A percentile compares a stretch with the other conserved stretches of the same genome.
These are phyloP conservation scores for Ageneiosus marmoratus DNA, from an alignment of 2,113 vertebrate genomes.

Conservation along the genomic window DNA sequence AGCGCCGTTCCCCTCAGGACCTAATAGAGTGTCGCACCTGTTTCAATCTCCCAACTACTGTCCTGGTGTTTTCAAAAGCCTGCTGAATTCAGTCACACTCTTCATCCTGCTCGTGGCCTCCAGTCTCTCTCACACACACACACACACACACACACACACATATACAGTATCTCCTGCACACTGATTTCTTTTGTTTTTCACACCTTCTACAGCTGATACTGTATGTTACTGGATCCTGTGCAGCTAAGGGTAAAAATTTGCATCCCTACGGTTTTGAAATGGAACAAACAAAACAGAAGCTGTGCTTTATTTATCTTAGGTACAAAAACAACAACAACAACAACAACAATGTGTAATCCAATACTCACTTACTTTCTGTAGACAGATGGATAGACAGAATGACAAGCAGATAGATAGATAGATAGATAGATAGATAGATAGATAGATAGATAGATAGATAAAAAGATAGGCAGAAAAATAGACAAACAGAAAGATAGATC, in stretches of 20 bases:
- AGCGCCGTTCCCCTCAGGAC: slow-evolving; percentile 67
- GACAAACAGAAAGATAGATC: too few relatives aligned
- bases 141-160: slow-evolving; percentile 23
- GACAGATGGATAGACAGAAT: too few relatives aligned
- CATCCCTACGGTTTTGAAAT: not conserved
- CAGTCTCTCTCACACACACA: slow-evolving; percentile 37
- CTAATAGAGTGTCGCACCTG: slow-evolving; percentile 71
- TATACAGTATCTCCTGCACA: not conserved
- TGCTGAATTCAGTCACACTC: slow-evolving; percentile 67
- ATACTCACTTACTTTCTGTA: too few relatives aligned
- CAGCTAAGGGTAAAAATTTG: too few relatives aligned
- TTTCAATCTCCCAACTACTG: slow-evolving; percentile 72
- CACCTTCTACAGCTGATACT: not conserved
- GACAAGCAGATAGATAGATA: too few relatives aligned
- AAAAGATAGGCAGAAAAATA: too few relatives aligned
- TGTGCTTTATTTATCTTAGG: not conserved
- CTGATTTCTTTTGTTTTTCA: not conserved
- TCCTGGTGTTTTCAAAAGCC: slow-evolving; percentile 71
- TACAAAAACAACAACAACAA: too few relatives aligned
- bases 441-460: not conserved
- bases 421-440: not conserved
- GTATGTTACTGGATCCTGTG: not conserved
- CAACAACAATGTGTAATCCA: too few relatives aligned
- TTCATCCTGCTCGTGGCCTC: slow-evolving; percentile 65
- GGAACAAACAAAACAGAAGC: not conserved